Evolutionary conservation across 1,140 invertebrate genomes (phyloP), one percentile per base, ranked within the genome.

Genomic region (Frieseomelitta varia): DNA sequence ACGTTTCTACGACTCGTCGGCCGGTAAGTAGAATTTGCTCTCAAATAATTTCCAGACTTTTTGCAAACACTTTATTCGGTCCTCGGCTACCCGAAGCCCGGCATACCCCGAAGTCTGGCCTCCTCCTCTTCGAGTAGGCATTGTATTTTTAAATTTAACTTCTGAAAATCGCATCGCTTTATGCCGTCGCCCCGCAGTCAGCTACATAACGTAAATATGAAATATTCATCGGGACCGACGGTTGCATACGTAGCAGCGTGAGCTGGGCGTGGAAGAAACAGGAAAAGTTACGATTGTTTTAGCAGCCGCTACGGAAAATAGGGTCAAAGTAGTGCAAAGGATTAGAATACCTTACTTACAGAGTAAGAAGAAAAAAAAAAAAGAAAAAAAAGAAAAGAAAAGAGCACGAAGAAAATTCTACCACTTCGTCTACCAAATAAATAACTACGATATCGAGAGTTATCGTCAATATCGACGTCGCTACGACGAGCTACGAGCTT

Each of bases 241-340:
- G 58, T 61, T 56, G 72, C 74, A 77, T 87, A 76, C 87, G 86
- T 79, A 71, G 51, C 39, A 39, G 51, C 65, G 30, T 6, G 39
- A 4, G 51, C 19, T 55, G 3, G 56, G 63, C 1, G 56, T 68
- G 65, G 76, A 80, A 75, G 82, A 61, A 69, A 80, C 76, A 56
- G 84, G 77, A 75, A 78, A 89, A 88, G 87, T 89, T 88, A 83
- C 84, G 80, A 89, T 89, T 89, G 87, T 88, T 80, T 89, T 88
- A 78, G 79, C 76, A 69, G 85, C 68, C 67, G 61, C 53, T 24
- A 39, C 76, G 63, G 53, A 39, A 86, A 88, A 89, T 88, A 67
- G 27, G 88, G 87, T 89, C 88, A 88, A 88, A 89, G 84, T 88
- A 76, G 85, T 79, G 84, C 74, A 51, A 81, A 74, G 84, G 80